Evolutionary conservation across 2,113 vertebrate genomes (phyloP).

Genomic region (Mustelus asterias): DNA sequence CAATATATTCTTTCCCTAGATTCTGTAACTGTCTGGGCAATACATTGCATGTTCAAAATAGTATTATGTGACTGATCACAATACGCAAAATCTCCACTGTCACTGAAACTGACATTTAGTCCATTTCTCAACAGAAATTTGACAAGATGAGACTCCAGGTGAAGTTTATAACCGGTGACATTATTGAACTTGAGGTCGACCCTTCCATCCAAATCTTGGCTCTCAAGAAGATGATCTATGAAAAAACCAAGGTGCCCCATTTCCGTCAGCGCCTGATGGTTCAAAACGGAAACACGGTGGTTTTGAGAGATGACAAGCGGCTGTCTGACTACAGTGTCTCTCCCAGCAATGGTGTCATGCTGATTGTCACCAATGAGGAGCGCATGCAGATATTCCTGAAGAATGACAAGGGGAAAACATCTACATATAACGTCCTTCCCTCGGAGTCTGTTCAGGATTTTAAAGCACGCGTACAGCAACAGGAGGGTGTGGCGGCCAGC

Average conservation of each 20-base stretch:
- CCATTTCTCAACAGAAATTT: neutral
- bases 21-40: neutral
- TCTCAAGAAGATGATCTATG: neutral
- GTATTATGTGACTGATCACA: neutral
- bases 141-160: slow-evolving; percentile 12
- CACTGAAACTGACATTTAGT: too few relatives aligned
- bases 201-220: neutral
- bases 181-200: neutral
- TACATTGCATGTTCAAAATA: neutral
- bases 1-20: too few relatives aligned
- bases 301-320: neutral
- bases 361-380: slow-evolving; percentile 29
- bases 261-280: slow-evolving; percentile 38
- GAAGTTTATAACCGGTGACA: neutral
- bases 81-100: neutral
- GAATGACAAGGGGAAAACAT: slow-evolving; percentile 40
- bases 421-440: slow-evolving; percentile 45
- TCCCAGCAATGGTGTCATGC: neutral
- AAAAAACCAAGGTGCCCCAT: neutral
- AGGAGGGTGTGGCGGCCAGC: slow-evolving; percentile 42
- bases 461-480: slow-evolving; percentile 40
- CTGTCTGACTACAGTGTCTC: neutral
- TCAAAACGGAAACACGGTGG: neutral
- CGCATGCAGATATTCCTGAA: slow-evolving; percentile 51
- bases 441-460: slow-evolving; percentile 47